Conservation (phyloP, 2,797 vertebrate species). For the Hyperoplus lanceolatus region DNA sequence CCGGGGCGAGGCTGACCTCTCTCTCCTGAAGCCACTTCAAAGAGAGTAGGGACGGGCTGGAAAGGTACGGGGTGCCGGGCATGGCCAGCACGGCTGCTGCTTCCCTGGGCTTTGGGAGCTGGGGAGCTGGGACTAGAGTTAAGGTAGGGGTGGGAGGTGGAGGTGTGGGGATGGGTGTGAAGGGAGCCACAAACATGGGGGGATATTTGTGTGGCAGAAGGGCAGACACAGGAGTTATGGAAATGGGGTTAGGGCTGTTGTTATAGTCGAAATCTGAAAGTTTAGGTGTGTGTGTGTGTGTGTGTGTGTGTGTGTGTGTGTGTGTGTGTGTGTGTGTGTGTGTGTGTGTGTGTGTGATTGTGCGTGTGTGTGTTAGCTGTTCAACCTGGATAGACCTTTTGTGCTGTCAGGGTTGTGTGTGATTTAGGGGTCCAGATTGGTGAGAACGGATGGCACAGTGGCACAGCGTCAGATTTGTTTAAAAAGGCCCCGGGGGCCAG, state of each 20-base stretch:
- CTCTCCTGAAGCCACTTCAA: slow-evolving; percentile 81
- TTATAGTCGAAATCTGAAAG: slow-evolving; percentile 48
- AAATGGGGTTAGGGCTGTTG: slow-evolving; percentile 47
- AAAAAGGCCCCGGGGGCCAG: slow-evolving; percentile 5
- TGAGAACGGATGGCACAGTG: slow-evolving; percentile 39
- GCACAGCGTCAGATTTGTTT: too few relatives aligned
- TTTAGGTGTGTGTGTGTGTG: slow-evolving; percentile 35
- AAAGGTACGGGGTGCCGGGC: slow-evolving; percentile 62
- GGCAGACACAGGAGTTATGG: slow-evolving; percentile 62
- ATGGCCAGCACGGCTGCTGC: slow-evolving; percentile 77
- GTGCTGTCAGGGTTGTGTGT: slow-evolving; percentile 31
- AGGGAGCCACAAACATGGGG: not conserved
- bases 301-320: slow-evolving; percentile 31
- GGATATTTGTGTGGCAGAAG: slow-evolving; percentile 52
- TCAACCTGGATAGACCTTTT: slow-evolving; percentile 58
- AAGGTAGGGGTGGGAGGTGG: slow-evolving; percentile 38
- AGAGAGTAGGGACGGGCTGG: slow-evolving; percentile 70
- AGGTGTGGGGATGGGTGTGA: slow-evolving; percentile 23
- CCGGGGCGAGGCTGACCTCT: slow-evolving; percentile 79
- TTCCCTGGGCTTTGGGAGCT: slow-evolving; percentile 79
- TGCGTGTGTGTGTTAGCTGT: not conserved
- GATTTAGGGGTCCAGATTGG: slow-evolving; percentile 49
- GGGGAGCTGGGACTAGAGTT: slow-evolving; percentile 67
- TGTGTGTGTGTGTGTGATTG: not conserved
- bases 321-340: slow-evolving; percentile 29